A percentile compares a stretch with the other conserved stretches of the same genome.
Evolutionary conservation across 2,888 invertebrate genomes (phyloP).

Genomic region (Drosophila meridionalis): DNA sequence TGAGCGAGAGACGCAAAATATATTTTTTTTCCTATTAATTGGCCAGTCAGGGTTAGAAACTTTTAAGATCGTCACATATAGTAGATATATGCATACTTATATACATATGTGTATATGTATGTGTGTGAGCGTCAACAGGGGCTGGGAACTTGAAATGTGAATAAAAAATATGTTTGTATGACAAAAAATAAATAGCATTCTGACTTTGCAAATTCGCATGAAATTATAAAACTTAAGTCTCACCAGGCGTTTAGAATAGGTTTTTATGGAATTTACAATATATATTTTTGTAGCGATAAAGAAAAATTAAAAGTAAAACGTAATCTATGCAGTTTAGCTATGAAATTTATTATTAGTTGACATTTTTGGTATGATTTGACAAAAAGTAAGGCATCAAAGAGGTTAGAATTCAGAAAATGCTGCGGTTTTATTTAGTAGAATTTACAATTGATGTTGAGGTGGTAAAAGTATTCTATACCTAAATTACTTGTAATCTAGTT

Average conservation of each 20-base stretch:
- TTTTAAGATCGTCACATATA: slow-evolving; percentile 22
- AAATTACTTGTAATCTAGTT: too few species aligned
- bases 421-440: too few species aligned
- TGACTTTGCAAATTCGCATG: slow-evolving; percentile 12
- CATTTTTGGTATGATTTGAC: not conserved
- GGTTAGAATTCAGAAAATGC: too few species aligned
- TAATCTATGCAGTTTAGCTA: not conserved
- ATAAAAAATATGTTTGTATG: not conserved
- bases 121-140: not conserved
- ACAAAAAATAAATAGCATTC: not conserved
- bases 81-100: not conserved
- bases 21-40: slow-evolving; percentile 46
- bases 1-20: slow-evolving; percentile 28
- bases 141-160: slow-evolving; percentile 12
- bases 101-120: not conserved
- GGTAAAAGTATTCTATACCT: too few species aligned
- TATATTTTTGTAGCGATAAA: not conserved
- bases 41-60: slow-evolving; percentile 49
- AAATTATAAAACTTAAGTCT: slow-evolving; percentile 1
- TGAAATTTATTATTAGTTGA: not conserved
- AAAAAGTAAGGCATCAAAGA: not conserved
- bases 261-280: slow-evolving; percentile 5
- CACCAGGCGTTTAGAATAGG: not conserved
- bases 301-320: not conserved
- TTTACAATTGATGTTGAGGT: too few species aligned